phyloP scores from a whole-genome alignment of 1,140 invertebrate genomes.

The Piezodorus guildinii region DNA sequence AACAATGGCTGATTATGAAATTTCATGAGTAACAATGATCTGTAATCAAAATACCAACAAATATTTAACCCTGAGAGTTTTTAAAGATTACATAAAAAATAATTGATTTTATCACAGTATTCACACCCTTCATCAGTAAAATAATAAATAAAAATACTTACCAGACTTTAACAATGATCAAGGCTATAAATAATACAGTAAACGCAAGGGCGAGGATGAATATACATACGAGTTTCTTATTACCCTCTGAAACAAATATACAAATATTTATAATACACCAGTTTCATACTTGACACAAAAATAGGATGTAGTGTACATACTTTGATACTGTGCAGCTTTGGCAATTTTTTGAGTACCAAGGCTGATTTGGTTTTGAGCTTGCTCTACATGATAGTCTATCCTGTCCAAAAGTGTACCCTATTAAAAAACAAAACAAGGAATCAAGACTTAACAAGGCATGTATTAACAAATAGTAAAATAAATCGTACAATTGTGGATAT shows the following conservation, averaged over 20 bases:
- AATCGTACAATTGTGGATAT: background rate
- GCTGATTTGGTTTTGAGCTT: slow-evolving; percentile 72
- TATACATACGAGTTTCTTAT: background rate
- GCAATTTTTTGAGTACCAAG: slow-evolving; percentile 81
- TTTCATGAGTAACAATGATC: too few relatives aligned
- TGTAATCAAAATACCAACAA: too few relatives aligned
- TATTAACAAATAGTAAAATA: background rate
- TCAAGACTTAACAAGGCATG: too few relatives aligned
- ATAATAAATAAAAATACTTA: background rate
- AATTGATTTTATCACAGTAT: too few relatives aligned
- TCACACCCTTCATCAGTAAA: too few relatives aligned
- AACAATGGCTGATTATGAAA: too few relatives aligned
- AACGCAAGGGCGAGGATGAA: background rate
- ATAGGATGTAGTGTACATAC: background rate
- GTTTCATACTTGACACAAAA: background rate
- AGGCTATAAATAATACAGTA: background rate
- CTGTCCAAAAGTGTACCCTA: slow-evolving; percentile 86
- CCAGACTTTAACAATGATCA: slow-evolving; percentile 2
- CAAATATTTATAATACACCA: background rate
- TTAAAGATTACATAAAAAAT: too few relatives aligned
- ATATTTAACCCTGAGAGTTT: too few relatives aligned
- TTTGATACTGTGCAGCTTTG: slow-evolving; percentile 82
- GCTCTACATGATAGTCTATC: slow-evolving; percentile 93
- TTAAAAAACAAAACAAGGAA: slow-evolving; percentile 17
- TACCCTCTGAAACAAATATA: background rate